A percentile compares a stretch with the other conserved stretches of the same genome.
Conservation (phyloP, 2,888 invertebrate genomes). For the Phrixothrix hirtus region DNA sequence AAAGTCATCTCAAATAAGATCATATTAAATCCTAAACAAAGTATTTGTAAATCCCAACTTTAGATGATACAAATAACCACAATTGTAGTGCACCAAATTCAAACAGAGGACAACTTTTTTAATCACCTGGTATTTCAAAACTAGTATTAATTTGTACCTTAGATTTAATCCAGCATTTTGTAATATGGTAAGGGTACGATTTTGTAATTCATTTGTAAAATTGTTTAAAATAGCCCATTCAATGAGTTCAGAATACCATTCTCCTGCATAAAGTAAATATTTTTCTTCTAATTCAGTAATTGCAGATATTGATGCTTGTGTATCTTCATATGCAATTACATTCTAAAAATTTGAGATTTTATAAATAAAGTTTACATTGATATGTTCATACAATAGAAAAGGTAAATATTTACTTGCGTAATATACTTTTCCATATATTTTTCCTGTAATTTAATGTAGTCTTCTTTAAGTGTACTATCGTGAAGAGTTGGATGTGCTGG, state of each 20-base stretch:
- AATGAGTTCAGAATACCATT: slow-evolving; percentile 55
- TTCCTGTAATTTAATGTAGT: slow-evolving; percentile 60
- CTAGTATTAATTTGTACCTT: slow-evolving; percentile 7
- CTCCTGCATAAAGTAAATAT: slow-evolving; percentile 42
- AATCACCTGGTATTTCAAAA: slow-evolving; percentile 1
- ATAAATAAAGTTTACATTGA: no score
- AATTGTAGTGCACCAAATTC: no score
- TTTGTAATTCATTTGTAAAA: slow-evolving; percentile 44
- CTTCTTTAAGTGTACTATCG: slow-evolving; percentile 57
- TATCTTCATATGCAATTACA: slow-evolving; percentile 28
- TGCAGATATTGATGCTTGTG: slow-evolving; percentile 31
- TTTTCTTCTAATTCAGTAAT: slow-evolving; percentile 38
- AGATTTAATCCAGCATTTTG: slow-evolving; percentile 29
- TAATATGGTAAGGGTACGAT: slow-evolving; percentile 39
- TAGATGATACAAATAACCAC: no score
- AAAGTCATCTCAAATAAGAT: not conserved
- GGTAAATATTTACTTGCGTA: slow-evolving; percentile 36
- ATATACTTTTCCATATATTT: slow-evolving; percentile 61
- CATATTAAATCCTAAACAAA: no score
- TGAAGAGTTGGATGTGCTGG: slow-evolving; percentile 58
- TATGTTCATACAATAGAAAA: no score
- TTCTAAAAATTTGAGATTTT: slow-evolving; percentile 25
- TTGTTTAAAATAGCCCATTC: slow-evolving; percentile 46
- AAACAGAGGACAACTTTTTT: no score
- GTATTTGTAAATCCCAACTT: no score